A percentile compares a stretch with the other conserved stretches of the same genome.
These are phyloP conservation scores for Rhagophthalmus giganteus DNA, from an alignment of 2,888 invertebrate genomes.

Conservation along the genomic window DNA sequence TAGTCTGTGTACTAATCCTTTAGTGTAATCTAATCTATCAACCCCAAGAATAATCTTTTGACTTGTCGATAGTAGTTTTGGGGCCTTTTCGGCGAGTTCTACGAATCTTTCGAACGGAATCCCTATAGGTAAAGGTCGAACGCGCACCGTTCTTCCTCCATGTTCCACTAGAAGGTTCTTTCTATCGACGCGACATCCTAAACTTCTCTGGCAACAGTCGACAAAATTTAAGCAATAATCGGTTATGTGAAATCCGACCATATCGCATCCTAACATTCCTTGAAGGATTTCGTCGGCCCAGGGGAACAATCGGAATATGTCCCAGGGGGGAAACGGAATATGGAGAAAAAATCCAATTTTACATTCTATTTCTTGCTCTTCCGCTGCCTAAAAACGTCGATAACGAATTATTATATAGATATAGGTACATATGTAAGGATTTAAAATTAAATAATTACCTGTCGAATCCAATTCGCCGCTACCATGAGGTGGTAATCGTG, in stretches of 20 bases:
- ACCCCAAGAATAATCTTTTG: conserved; percentile 86
- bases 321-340: conserved; percentile 95
- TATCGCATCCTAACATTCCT: conserved; percentile 88
- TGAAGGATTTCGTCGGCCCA: conserved; percentile 94
- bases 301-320: conserved; percentile 86
- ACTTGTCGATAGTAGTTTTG: conserved; percentile 66
- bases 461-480: conserved; percentile 88
- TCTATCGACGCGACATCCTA: conserved; percentile 86
- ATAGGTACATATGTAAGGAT: no score
- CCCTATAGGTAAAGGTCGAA: conserved; percentile 85
- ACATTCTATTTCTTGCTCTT: conserved; percentile 74
- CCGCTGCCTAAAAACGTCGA: conserved; percentile 65
- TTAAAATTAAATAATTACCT: conserved; percentile 59
- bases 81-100: conserved; percentile 72
- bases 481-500: conserved; percentile 95
- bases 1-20: conserved; percentile 81
- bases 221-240: conserved; percentile 91
- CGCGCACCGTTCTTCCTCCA: conserved; percentile 81
- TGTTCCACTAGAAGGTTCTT: conserved; percentile 86
- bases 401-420: no score
- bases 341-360: conserved; percentile 92
- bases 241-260: conserved; percentile 91
- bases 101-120: conserved; percentile 88
- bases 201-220: conserved; percentile 84
- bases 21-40: conserved; percentile 88